These are phyloP conservation scores for Drosophila oshimai DNA, from an alignment of 1,140 invertebrate genomes.

Conservation along the genomic window DNA sequence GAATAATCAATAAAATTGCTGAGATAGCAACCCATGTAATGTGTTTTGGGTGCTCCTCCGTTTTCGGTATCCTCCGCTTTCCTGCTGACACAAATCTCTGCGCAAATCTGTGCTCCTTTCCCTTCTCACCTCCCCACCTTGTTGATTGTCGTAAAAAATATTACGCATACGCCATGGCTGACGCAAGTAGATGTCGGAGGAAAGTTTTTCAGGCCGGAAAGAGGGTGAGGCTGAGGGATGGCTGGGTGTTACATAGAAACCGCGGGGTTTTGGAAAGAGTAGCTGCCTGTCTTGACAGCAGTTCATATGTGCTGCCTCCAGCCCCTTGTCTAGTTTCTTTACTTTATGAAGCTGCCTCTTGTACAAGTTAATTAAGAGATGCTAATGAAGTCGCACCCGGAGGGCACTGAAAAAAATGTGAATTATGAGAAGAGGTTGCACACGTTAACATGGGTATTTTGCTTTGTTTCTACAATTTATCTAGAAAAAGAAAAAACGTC, in stretches of 20 bases:
- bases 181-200: constrained; percentile 41
- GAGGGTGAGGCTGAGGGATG: too few species aligned
- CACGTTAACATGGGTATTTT: too few species aligned
- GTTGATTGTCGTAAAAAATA: constrained; percentile 72
- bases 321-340: constrained; percentile 4
- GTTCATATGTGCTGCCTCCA: constrained; percentile 9
- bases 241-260: constrained; percentile 32
- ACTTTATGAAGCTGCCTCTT: not conserved
- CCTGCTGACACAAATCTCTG: constrained; percentile 71
- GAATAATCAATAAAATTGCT: constrained; percentile 76
- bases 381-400: constrained; percentile 54
- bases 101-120: constrained; percentile 49
- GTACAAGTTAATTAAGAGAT: constrained; percentile 76
- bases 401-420: not conserved
- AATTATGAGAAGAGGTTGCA: not conserved
- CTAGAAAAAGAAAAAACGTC: too few species aligned
- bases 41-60: not conserved
- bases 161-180: constrained; percentile 75
- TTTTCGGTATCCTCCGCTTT: constrained; percentile 28
- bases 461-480: too few species aligned
- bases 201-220: constrained; percentile 21
- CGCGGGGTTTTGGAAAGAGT: constrained; percentile 50
- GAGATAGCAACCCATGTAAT: constrained; percentile 37
- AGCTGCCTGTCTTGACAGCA: constrained; percentile 43
- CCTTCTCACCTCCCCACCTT: constrained; percentile 15